Evolutionary conservation across 2,113 vertebrate species (phyloP), one percentile per base, ranked within the genome.

Genomic region (Myiozetetes cayanensis): DNA sequence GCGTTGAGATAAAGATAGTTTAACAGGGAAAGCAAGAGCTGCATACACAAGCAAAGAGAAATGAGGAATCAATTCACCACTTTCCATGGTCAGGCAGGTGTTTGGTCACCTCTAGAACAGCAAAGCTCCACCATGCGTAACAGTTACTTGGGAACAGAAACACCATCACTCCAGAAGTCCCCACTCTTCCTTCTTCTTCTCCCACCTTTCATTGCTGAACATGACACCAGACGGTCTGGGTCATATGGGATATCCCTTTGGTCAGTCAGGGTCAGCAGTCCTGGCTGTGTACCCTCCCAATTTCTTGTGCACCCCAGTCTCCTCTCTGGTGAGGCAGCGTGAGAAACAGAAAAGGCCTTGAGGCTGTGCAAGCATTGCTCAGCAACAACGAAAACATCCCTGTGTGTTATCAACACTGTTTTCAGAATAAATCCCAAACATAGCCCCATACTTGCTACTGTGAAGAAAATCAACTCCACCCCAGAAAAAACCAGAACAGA

Each of bases 1-100:
- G 12, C 12, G 7, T 17, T 79, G 24, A 53, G 71, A 83, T n/a
- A 63, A 75, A 53, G 47, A 15, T 27, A 43, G 56, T 37, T 63
- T 53, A 75, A 53, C 4, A 67, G 33, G 16, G 18, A 88, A 71
- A 95, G 66, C 61, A 82, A 94, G 50, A 88, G 50, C 74, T 6
- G 1, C 0, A 0, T 1, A 0, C 1, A 1, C 5, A 33, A 85
- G 52, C 17, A 67, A 63, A 85, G 79, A 6, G 66, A 82, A 90
- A 41, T 9, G 75, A 94, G 58, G 31, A 94, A 88, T 63, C 53
- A 9, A 68, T 63, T 78, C 44, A 63, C 62, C 30, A 68, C 75
- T 90, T 94, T 58, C 79, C 92, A 79, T 28, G 2, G 4, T 11
- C 58, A 79, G 62, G 67, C 52, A 90, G 80, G 43, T 79, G 62